Percentiles rank a stretch among this genome's conserved stretches.
Evolutionary conservation across 2,797 vertebrate species (phyloP).

Genomic region (Parauchenoglanis punctatus): DNA sequence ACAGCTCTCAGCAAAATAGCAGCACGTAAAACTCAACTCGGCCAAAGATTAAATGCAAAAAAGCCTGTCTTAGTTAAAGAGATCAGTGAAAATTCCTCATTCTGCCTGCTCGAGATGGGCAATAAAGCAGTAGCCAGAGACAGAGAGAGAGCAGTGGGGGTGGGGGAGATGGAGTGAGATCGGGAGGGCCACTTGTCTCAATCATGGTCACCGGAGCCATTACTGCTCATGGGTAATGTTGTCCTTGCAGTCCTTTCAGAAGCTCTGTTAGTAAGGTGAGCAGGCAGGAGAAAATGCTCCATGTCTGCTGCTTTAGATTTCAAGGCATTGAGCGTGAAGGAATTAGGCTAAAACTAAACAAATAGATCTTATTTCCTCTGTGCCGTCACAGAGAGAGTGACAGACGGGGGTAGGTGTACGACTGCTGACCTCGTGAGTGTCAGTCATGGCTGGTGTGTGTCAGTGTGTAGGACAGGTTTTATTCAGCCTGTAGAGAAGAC

Average conservation of each 20-base stretch:
- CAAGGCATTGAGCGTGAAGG: slow-evolving; percentile 18
- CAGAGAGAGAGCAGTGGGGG: not conserved
- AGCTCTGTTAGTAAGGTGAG: slow-evolving; percentile 32
- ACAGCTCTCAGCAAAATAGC: slow-evolving; percentile 46
- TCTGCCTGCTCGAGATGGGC: slow-evolving; percentile 51
- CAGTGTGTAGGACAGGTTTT: slow-evolving; percentile 7
- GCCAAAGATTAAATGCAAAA: slow-evolving; percentile 56
- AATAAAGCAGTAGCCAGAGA: slow-evolving; percentile 44
- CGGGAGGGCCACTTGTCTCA: slow-evolving; percentile 51
- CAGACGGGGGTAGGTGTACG: not conserved
- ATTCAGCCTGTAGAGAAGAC: slow-evolving; percentile 21
- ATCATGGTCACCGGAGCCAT: slow-evolving; percentile 54
- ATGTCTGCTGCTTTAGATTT: slow-evolving; percentile 28
- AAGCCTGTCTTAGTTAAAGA: slow-evolving; percentile 63
- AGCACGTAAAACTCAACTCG: slow-evolving; percentile 14
- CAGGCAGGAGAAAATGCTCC: slow-evolving; percentile 29
- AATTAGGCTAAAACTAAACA: slow-evolving; percentile 57
- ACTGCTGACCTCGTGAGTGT: slow-evolving; percentile 54
- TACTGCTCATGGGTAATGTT: slow-evolving; percentile 51
- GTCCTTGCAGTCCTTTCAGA: slow-evolving; percentile 46
- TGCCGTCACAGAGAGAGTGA: slow-evolving; percentile 36
- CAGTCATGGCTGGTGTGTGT: slow-evolving; percentile 21
- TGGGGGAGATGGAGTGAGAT: slow-evolving; percentile 2
- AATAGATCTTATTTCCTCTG: slow-evolving; percentile 49
- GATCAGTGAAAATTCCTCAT: slow-evolving; percentile 60